phyloP scores from a whole-genome alignment of 2,797 vertebrate species.

The Hemitrygon akajei region DNA sequence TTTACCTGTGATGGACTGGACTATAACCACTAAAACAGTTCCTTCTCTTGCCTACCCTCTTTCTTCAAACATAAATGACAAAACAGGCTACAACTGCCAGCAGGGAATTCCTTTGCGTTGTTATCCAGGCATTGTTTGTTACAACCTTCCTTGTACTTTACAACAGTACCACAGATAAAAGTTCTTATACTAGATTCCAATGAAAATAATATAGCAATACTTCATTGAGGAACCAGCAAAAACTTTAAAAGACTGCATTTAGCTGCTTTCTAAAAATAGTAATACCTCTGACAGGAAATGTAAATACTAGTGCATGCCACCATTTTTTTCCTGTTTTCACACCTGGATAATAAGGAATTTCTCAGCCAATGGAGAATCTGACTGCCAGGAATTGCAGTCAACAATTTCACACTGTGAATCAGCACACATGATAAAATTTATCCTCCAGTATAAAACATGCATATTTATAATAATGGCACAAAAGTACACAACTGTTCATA shows the following conservation, averaged over 20 bases:
- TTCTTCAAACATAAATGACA: neutral
- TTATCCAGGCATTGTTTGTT: neutral
- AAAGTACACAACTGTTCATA: neutral
- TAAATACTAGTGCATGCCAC: constrained; percentile 1
- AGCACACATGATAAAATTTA: neutral
- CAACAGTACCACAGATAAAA: constrained; percentile 18
- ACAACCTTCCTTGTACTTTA: neutral
- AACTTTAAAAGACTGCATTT: neutral
- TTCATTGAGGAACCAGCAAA: neutral
- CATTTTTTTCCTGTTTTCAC: constrained; percentile 9
- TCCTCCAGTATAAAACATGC: neutral
- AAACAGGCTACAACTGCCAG: neutral
- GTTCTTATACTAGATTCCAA: neutral
- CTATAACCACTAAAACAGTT: neutral
- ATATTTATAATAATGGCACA: neutral
- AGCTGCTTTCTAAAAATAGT: constrained; percentile 8
- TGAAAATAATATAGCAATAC: constrained; percentile 2
- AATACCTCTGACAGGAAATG: neutral
- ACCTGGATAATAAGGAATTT: neutral
- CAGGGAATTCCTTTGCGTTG: neutral
- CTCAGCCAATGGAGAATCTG: neutral
- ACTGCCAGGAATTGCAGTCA: neutral
- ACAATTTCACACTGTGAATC: neutral
- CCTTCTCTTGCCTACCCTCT: neutral
- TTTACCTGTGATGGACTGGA: no score